Evolutionary conservation across 2,888 invertebrate species (phyloP).

Genomic region (Orthosia gracilis): DNA sequence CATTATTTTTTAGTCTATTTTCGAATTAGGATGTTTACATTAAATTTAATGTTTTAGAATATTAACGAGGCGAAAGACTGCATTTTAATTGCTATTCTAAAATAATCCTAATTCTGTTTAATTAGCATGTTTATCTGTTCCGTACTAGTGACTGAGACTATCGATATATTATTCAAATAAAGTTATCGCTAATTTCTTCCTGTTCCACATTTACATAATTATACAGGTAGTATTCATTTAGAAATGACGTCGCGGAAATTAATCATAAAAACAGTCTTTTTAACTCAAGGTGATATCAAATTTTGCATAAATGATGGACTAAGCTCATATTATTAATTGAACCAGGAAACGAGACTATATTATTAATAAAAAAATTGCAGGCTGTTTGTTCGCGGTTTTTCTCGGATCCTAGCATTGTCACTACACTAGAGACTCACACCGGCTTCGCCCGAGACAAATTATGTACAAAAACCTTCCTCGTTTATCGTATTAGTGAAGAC

Average conservation of each 20-base stretch:
- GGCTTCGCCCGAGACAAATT: too few relatives aligned
- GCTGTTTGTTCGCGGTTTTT: neutral
- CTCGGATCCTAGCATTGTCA: neutral
- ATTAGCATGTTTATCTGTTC: neutral
- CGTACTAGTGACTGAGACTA: neutral
- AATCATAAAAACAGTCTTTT: conserved; percentile 10
- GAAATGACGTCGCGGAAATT: conserved; percentile 28
- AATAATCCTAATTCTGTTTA: neutral
- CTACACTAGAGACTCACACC: too few relatives aligned
- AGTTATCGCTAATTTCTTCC: conserved; percentile 22
- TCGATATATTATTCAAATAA: conserved; percentile 2
- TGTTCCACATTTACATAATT: conserved; percentile 16
- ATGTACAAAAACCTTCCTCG: too few relatives aligned
- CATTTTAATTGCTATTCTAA: neutral
- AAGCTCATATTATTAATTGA: neutral
- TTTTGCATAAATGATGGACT: conserved; percentile 20
- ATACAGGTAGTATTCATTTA: conserved; percentile 18
- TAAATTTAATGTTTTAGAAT: too few relatives aligned
- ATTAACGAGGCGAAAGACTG: neutral
- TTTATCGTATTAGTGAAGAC: too few relatives aligned
- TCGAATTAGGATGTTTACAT: too few relatives aligned
- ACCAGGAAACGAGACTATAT: neutral
- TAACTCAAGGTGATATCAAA: conserved; percentile 18
- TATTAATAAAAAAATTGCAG: neutral
- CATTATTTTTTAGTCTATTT: too few relatives aligned